Evolutionary conservation across 2,113 vertebrate species (phyloP), one percentile per base, ranked within the genome.

Genomic region (Elephantulus edwardii): DNA sequence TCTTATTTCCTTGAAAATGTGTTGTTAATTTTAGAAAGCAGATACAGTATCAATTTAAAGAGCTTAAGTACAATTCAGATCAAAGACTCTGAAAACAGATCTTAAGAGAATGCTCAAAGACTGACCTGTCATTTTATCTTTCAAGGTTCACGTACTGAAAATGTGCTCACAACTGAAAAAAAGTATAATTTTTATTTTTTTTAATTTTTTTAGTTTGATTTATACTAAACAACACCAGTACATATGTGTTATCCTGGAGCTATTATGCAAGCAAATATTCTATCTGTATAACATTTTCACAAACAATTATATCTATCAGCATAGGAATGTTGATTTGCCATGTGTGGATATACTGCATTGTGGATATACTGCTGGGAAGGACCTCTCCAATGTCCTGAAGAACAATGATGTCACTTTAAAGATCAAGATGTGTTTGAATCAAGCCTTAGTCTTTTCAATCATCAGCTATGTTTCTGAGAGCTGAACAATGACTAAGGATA

Each of bases 21-120:
- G 46, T 16, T 72, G 12, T 42, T 86, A 74, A 87, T 68, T 88
- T 64, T 84, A 40, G 54, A 88, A 94, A 78, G 68, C 78, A 91
- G 44, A 93, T 50, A 48, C 56, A 62, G 54, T 8, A 60, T 62
- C 46, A 89, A 77, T 10, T n/a, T 88, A 78, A 72, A 0, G 13
- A 88, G 42, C 38, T 86, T 56, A 66, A 12, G 16, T 35, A 76
- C 84, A 83, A 81, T 12, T 70, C 82, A 87, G 91, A 62, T 56
- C 35, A 46, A 66, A 75, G 40, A 85, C 88, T 8, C 50, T 64
- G 20, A 81, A 91, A 90, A 89, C 30, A 87, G 79, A 40, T 19
- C 1, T 20, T 60, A 13, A 0, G 40, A 62, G 11, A 64, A 6
- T 30, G 46, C n/a, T 71, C 22, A 77, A 83, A n/a, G 13, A 66